Evolutionary conservation across 1,140 invertebrate species (phyloP).

Genomic region (Nomia melanderi): DNA sequence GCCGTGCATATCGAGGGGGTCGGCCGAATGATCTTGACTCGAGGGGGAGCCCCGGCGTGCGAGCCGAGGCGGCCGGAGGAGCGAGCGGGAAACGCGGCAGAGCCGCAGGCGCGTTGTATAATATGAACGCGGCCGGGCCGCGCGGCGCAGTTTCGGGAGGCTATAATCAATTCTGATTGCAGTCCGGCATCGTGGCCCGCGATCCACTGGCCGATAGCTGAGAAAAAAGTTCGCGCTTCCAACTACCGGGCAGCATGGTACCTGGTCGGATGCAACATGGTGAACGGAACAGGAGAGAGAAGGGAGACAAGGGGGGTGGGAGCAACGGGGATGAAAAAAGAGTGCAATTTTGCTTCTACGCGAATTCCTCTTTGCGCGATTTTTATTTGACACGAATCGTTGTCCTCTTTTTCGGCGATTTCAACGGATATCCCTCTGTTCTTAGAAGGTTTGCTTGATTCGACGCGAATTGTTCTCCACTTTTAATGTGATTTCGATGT

Average conservation of each 20-base stretch:
- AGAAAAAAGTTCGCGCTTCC: conserved; percentile 72
- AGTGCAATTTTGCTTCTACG: too few species aligned
- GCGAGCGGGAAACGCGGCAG: conserved; percentile 54
- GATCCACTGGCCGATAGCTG: conserved; percentile 78
- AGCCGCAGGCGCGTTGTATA: conserved; percentile 77
- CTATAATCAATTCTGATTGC: conserved; percentile 82
- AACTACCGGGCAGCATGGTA: conserved; percentile 73
- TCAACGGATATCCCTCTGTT: too few species aligned
- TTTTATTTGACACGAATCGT: too few species aligned
- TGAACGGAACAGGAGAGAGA: conserved; percentile 13
- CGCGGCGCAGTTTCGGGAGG: conserved; percentile 79
- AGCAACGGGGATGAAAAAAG: conserved; percentile 11
- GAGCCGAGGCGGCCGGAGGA: conserved; percentile 53
- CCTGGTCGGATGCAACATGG: conserved; percentile 12
- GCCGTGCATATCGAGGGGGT: conserved; percentile 37
- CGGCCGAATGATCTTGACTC: conserved; percentile 30
- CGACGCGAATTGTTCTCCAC: too few species aligned
- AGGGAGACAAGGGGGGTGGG: neutral
- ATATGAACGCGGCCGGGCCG: conserved; percentile 71
- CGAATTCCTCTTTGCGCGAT: too few species aligned
- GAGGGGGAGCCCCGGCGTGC: conserved; percentile 7
- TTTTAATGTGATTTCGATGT: too few species aligned
- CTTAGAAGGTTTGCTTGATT: too few species aligned
- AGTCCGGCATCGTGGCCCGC: conserved; percentile 74
- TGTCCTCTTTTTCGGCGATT: too few species aligned